Percentiles rank a stretch among this genome's conserved stretches.
Evolutionary conservation across 2,113 vertebrate species (phyloP).

Genomic region (Neotoma lepida): DNA sequence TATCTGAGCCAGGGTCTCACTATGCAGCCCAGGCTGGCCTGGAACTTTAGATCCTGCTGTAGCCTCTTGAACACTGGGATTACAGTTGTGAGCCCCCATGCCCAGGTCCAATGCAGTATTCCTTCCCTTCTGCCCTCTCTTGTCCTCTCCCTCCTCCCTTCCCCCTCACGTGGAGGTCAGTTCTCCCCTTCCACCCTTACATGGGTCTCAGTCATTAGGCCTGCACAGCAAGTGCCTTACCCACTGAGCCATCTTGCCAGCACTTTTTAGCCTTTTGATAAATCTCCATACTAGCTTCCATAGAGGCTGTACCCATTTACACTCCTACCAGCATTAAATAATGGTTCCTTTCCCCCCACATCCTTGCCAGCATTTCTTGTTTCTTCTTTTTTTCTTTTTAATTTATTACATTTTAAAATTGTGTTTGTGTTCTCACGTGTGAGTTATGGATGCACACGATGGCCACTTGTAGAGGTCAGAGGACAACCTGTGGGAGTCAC

Average conservation of each 20-base stretch:
- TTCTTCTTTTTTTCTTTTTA: neutral
- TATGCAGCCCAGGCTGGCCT: neutral
- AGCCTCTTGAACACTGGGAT: neutral
- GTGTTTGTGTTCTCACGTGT: neutral
- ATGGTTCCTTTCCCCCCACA: neutral
- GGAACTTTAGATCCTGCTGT: no score
- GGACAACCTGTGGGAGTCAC: neutral
- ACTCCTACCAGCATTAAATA: neutral
- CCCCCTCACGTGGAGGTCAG: neutral
- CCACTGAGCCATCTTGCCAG: neutral
- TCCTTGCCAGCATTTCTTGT: neutral
- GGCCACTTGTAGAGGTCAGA: neutral
- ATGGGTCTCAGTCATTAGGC: neutral
- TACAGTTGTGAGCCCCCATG: neutral
- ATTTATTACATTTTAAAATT: neutral
- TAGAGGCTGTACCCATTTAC: neutral
- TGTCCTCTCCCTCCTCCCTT: neutral
- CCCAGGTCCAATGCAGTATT: neutral
- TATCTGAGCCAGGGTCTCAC: neutral
- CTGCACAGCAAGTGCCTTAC: neutral
- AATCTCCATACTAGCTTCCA: neutral
- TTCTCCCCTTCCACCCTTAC: neutral
- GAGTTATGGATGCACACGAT: neutral
- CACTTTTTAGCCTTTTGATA: neutral
- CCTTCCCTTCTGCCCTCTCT: accelerated